Evolutionary conservation across 2,797 vertebrate genomes (phyloP), one percentile per base, ranked within the genome.

Genomic region (Leucoraja ocellata): DNA sequence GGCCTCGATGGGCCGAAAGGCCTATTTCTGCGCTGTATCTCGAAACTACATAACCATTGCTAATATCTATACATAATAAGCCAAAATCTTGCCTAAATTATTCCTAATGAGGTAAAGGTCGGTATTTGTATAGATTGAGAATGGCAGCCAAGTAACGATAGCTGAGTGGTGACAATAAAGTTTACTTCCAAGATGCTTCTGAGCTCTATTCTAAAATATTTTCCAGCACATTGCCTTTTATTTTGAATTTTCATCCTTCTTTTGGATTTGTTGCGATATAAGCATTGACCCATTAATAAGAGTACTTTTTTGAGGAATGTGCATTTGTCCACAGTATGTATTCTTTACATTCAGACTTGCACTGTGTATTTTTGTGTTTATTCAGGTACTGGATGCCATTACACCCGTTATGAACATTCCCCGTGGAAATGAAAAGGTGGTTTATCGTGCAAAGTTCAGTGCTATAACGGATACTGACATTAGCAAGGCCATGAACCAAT

Each of bases 381-480:
- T 68, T 11, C 93, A 99, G 99, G 98, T 99, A 1, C 96, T 99
- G n/a, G 98, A 99, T 94, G 97, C 98, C 4, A 94, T 99, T 93
- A 94, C 96, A 94, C 98, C 98, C 0, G 96, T 98, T 77, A 98
- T 99, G 98, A 99, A 97, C 94, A 97, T 96, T 36, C 71, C 95
- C 3, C 96, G 94, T 0, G 73, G 94, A 13, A 94, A 94, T 0
- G 98, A 98, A 93, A 96, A 94, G 94, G 97, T 91, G 0, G 94
- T 99, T 39, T 98, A 97, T 93, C 97, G 98, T 79, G 98, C 99
- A 93, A 98, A 98, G 93, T 99, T 99, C 96, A 99, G 99, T 95
- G 99, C 99, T 94, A 99, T 99, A 95, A 99, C 99, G 0, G 98
- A 99, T 95, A 98, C 97, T 0, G 99, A 99, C 95, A 99, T 99